A percentile compares a stretch with the other conserved stretches of the same genome.
Evolutionary conservation across 2,888 invertebrate genomes (phyloP).

Genomic region (Temnothorax ravouxi): DNA sequence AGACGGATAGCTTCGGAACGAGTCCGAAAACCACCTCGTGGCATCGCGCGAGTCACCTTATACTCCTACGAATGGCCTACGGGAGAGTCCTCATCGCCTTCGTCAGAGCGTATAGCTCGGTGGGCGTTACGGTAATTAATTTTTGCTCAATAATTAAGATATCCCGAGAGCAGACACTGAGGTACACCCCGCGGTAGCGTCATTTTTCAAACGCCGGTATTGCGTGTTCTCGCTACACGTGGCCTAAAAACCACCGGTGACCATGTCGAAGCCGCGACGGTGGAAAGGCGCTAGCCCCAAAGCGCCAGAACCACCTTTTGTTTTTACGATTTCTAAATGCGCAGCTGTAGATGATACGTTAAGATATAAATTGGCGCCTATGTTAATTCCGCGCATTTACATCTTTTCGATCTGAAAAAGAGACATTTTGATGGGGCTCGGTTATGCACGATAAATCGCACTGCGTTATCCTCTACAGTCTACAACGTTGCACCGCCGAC

Average conservation of each 20-base stretch:
- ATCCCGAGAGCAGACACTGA: constrained; percentile 75
- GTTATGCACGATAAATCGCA: constrained; percentile 15
- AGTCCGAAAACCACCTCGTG: constrained; percentile 46
- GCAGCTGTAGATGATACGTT: constrained; percentile 23
- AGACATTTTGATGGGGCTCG: neutral
- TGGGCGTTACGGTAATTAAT: constrained; percentile 83
- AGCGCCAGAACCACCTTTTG: neutral
- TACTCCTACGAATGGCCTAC: constrained; percentile 75
- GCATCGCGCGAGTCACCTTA: constrained; percentile 49
- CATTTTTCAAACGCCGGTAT: constrained; percentile 77
- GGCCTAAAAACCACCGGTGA: constrained; percentile 39
- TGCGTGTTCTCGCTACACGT: constrained; percentile 65
- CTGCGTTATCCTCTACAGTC: neutral
- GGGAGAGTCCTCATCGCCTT: constrained; percentile 65
- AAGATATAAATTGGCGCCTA: constrained; percentile 16
- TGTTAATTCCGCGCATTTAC: constrained; percentile 5
- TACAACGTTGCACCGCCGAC: neutral
- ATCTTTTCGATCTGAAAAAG: neutral
- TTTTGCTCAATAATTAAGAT: constrained; percentile 84
- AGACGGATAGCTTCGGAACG: constrained; percentile 2
- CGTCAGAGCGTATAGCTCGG: constrained; percentile 67
- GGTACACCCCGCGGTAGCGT: constrained; percentile 77
- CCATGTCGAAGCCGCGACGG: neutral
- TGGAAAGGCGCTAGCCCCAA: neutral
- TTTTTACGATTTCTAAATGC: constrained; percentile 5